Evolutionary conservation across 2,797 vertebrate genomes (phyloP), one percentile per base, ranked within the genome.

Genomic region (Pterois miles): DNA sequence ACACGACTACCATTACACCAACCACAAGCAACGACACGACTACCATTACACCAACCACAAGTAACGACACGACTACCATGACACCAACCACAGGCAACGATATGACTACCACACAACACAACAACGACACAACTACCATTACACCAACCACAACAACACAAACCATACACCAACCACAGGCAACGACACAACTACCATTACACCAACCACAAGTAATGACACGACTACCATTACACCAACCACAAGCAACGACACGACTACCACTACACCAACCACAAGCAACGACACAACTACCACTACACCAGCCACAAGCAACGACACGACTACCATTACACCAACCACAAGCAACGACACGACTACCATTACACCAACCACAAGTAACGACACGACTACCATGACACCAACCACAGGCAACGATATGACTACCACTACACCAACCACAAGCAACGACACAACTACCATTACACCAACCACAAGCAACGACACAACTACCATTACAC

Each of bases 401-500:
- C 14, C n/a, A 1, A 25, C 1, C 6, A 20, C 62, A 18, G n/a
- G 7, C 13, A 52, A 23, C 4, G 2, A 3, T 23, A 62, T 29
- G 8, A 36, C 36, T 4, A 18, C 33, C 4, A 14, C 2, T 43
- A 20, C 71, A 22, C 22, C 23, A 1, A 10, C 1, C 4, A 31
- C 50, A 11, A 9, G 2, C 29, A 74, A n/a, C 5, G 0, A 8
- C 20, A 66, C 11, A 4, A 14, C 56, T 16, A 14, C 18, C 1
- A 3, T 1, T n/a, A 4, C 34, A 7, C 4, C 12, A 0, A 11
- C 2, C 1, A n/a, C 31, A 16, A 14, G 14, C 13, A 56, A 31
- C 2, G 3, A 57, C 27, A 31, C 7, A 4, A 31, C 54, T 5
- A 4, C 27, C 4, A 18, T 10, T 31, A 31, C 27, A 2, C 16